phyloP scores from a whole-genome alignment of 2,797 vertebrate genomes.

The Microctenopoma steveboyesi region DNA sequence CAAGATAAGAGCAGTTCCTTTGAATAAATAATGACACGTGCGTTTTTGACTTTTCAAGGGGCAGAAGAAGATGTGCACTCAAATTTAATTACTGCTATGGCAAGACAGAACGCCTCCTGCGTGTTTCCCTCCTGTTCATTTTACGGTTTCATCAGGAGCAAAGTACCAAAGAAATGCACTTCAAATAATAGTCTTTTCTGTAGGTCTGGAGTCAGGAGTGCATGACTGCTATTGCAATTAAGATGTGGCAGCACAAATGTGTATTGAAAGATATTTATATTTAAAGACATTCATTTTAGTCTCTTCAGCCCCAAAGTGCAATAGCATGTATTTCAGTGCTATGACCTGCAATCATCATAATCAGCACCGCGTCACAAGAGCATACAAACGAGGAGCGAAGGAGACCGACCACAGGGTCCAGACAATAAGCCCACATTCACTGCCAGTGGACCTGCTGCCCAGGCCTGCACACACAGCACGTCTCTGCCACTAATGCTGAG shows the following conservation, averaged over 20 bases:
- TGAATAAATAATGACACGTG: constrained; percentile 4
- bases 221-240: neutral
- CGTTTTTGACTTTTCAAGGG: neutral
- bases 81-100: no score
- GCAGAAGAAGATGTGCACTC: no score
- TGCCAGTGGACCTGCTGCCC: constrained; percentile 59
- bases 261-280: neutral
- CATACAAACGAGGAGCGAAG: constrained; percentile 42
- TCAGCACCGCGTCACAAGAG: constrained; percentile 56
- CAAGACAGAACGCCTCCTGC: no score
- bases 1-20: neutral
- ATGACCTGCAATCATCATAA: constrained; percentile 49
- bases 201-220: neutral
- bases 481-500: constrained; percentile 53
- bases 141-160: neutral
- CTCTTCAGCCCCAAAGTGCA: neutral
- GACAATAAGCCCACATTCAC: constrained; percentile 54
- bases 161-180: neutral
- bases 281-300: neutral
- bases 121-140: no score
- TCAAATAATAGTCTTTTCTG: neutral
- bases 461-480: constrained; percentile 60
- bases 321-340: constrained; percentile 17
- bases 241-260: neutral
- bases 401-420: constrained; percentile 50